These are phyloP conservation scores for Oegoconia quadripuncta DNA, from an alignment of 2,888 invertebrate genomes.

Conservation along the genomic window DNA sequence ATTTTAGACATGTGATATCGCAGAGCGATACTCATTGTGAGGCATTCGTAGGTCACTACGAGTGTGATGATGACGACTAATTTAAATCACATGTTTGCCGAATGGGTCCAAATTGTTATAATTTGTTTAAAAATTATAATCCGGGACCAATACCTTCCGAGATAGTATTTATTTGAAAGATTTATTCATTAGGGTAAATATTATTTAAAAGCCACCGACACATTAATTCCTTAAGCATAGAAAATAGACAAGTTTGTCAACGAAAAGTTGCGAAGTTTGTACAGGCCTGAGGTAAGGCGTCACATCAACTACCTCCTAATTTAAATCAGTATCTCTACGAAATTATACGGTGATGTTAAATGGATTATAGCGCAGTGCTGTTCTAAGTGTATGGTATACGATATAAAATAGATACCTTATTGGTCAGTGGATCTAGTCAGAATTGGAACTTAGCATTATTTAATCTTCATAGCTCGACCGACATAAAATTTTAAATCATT, in stretches of 20 bases:
- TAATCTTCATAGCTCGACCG: slow-evolving; percentile 20
- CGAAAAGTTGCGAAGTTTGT: slow-evolving; percentile 72
- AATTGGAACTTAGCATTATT: slow-evolving; percentile 62
- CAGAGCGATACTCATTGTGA: slow-evolving; percentile 71
- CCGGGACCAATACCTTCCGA: slow-evolving; percentile 78
- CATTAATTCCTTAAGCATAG: slow-evolving; percentile 78
- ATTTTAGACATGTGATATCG: slow-evolving; percentile 62
- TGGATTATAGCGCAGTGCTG: slow-evolving; percentile 43
- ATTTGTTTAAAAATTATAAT: slow-evolving; percentile 81
- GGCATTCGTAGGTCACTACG: slow-evolving; percentile 59
- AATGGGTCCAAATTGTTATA: slow-evolving; percentile 76
- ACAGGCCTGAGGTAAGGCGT: slow-evolving; percentile 43
- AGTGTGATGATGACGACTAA: slow-evolving; percentile 56
- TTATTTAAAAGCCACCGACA: slow-evolving; percentile 79
- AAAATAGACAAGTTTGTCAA: slow-evolving; percentile 71
- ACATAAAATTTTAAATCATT: slow-evolving; percentile 8
- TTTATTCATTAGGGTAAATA: slow-evolving; percentile 76
- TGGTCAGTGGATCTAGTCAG: slow-evolving; percentile 70
- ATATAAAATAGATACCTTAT: too few relatives aligned
- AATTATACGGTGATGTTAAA: slow-evolving; percentile 49
- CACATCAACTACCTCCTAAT: slow-evolving; percentile 75
- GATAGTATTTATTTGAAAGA: slow-evolving; percentile 79
- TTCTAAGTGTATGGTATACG: slow-evolving; percentile 34
- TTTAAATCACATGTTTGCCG: slow-evolving; percentile 67
- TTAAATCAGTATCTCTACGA: slow-evolving; percentile 65